Evolutionary conservation across 2,797 vertebrate species (phyloP).

Genomic region (Triplophysa bombifrons): DNA sequence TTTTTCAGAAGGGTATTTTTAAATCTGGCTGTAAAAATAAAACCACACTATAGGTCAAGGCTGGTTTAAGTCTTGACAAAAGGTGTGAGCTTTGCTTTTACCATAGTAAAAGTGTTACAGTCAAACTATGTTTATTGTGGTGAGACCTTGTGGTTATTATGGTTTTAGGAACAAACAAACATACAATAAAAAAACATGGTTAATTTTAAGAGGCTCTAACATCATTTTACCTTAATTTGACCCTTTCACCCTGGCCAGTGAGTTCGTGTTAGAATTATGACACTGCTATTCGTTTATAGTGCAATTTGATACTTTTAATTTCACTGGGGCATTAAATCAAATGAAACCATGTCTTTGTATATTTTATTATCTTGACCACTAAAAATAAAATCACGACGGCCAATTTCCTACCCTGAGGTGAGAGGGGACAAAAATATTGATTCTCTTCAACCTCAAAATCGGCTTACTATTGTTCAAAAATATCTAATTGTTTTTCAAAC

Average conservation of each 20-base stretch:
- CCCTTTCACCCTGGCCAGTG: background rate
- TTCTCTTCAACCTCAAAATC: background rate
- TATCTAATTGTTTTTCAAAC: background rate
- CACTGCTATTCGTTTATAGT: constrained; percentile 28
- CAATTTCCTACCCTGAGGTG: constrained; percentile 4
- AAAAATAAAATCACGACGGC: background rate
- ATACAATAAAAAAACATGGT: too few relatives aligned
- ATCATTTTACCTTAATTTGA: background rate
- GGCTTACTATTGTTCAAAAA: background rate
- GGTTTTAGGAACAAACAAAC: too few relatives aligned
- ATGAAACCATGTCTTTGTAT: background rate
- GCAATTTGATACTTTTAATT: constrained; percentile 38
- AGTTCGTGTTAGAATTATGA: constrained; percentile 11
- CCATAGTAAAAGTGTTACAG: too few relatives aligned
- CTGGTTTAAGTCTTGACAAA: too few relatives aligned
- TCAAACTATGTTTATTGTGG: too few relatives aligned
- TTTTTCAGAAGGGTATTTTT: too few relatives aligned
- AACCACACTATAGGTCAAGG: background rate
- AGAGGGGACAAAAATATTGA: background rate
- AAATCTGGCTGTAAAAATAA: background rate
- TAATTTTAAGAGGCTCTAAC: background rate
- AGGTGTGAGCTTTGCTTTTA: too few relatives aligned
- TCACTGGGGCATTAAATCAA: constrained; percentile 1
- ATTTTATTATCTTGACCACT: constrained; percentile 2
- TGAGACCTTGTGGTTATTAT: too few relatives aligned